Evolutionary conservation across 2,113 vertebrate genomes (phyloP), one percentile per base, ranked within the genome.

Genomic region (Chaetops frenatus): DNA sequence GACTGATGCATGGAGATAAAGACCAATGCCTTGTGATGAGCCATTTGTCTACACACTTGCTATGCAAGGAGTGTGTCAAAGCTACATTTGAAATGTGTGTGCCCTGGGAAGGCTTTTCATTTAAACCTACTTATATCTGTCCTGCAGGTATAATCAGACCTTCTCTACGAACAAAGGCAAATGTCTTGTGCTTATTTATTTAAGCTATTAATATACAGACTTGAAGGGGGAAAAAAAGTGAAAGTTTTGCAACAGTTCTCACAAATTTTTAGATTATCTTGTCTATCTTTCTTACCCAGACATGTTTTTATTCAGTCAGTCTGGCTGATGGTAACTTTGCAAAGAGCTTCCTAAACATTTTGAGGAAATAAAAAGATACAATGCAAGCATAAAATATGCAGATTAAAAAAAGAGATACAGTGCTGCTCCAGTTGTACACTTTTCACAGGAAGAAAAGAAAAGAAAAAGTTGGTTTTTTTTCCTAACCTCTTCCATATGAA

Each of bases 171-270:
- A 81, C 10, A 81, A 90, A 79, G 24, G 28, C 35, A 91, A 84
- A 23, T 45, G 65, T 10, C 53, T 81, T 62, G 21, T 44, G 28
- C 21, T 67, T 73, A 42, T 54, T 90, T 92, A 86, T 61, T 74
- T 74, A 70, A 73, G 36, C 18, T 71, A 64, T 44, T 58, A 54
- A 60, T 42, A 82, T 11, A 50, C 1, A 56, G 7, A 45, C 44
- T 45, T 45, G 44, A 20, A 19, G n/a, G 5, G 1, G 4, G 6
- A 22, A 21, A 53, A 65, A 50, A 11, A 0, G 5, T 51, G 8
- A 56, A 79, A 95, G 20, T 18, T 84, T 44, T 67, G 28, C n/a
- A 89, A 67, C 5, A 58, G 24, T 51, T 84, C 33, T 36, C 31
- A 47, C 6, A 65, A 45, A 20, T 33, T 65, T 85, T 76, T 24